A percentile compares a stretch with the other conserved stretches of the same genome.
These are phyloP conservation scores for Rhea pennata DNA, from an alignment of 2,113 vertebrate species.

Conservation along the genomic window DNA sequence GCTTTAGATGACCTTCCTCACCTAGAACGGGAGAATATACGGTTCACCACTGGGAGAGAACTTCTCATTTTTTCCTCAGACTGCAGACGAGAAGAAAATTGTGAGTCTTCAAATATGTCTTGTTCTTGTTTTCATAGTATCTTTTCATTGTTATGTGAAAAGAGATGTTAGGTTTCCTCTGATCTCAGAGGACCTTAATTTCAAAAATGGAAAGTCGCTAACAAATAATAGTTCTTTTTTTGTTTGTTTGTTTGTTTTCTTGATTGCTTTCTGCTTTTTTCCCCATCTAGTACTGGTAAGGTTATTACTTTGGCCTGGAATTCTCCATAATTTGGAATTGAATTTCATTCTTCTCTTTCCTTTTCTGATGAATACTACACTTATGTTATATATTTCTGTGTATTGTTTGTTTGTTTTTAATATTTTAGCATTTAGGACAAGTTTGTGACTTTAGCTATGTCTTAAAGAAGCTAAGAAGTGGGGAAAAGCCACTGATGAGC, in stretches of 20 bases:
- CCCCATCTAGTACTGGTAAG: background rate
- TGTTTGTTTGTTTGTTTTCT: background rate
- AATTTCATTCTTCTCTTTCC: background rate
- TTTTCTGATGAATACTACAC: background rate
- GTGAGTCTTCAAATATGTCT: background rate
- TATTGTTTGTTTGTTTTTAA: background rate
- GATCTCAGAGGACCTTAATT: background rate
- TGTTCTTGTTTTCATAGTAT: background rate
- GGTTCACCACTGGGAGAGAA: fast-evolving
- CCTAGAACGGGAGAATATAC: background rate
- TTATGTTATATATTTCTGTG: background rate
- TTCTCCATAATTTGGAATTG: background rate
- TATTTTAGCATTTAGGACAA: background rate
- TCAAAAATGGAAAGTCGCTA: background rate
- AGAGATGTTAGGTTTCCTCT: background rate
- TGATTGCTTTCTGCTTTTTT: background rate
- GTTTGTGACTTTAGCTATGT: background rate
- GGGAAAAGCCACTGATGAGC: background rate
- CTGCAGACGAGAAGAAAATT: background rate
- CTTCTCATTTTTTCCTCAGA: background rate
- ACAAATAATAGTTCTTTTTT: background rate
- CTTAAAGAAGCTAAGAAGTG: background rate
- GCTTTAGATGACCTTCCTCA: background rate
- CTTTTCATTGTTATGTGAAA: background rate
- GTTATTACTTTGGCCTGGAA: background rate